A percentile compares a stretch with the other conserved stretches of the same genome.
Evolutionary conservation across 1,140 invertebrate species (phyloP).

Genomic region (Trichonephila clavata): DNA sequence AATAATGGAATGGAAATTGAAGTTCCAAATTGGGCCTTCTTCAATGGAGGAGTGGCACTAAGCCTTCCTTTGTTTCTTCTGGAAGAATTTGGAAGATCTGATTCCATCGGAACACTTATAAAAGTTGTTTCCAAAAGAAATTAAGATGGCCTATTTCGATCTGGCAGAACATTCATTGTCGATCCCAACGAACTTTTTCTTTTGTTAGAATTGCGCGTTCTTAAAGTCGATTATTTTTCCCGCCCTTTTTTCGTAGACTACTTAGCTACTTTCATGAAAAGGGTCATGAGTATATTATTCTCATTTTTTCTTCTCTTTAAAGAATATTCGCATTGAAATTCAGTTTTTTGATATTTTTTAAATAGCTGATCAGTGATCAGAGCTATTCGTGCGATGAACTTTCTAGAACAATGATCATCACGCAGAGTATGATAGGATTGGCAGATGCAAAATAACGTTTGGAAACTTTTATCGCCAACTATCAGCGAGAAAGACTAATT

Average conservation of each 20-base stretch:
- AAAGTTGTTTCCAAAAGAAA: conserved; percentile 18
- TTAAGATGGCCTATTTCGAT: conserved; percentile 38
- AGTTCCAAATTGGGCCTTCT: conserved; percentile 5
- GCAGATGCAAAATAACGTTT: not conserved
- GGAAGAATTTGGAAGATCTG: conserved; percentile 3
- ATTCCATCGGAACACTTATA: conserved; percentile 24
- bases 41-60: conserved; percentile 8
- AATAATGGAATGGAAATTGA: conserved; percentile 26
- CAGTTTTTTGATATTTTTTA: not conserved
- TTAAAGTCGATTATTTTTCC: not conserved
- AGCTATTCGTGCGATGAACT: not conserved
- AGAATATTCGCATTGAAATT: not conserved
- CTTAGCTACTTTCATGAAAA: conserved; percentile 26
- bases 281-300: conserved; percentile 41
- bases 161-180: not conserved
- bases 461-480: not conserved
- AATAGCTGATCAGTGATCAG: not conserved
- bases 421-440: not conserved
- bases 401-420: conserved; percentile 4
- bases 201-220: not conserved
- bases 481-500: not conserved
- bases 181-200: conserved; percentile 24
- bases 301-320: conserved; percentile 6
- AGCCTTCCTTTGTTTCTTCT: not conserved
- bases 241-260: not conserved